A percentile compares a stretch with the other conserved stretches of the same genome.
These are phyloP conservation scores for Ramphastos sulfuratus DNA, from an alignment of 2,113 vertebrate species.

Conservation along the genomic window DNA sequence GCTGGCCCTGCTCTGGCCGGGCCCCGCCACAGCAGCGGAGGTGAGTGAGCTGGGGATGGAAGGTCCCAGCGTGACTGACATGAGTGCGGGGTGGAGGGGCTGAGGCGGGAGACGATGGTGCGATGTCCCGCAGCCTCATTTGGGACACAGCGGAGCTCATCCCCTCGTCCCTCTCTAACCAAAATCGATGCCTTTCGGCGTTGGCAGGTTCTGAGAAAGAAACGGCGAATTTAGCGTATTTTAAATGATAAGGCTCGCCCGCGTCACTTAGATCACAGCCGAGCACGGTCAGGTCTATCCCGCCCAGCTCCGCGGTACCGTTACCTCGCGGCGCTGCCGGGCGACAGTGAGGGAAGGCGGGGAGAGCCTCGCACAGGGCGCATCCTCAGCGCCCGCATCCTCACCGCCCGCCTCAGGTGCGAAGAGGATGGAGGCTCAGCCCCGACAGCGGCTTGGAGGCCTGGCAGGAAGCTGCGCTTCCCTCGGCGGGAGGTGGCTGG, in stretches of 20 bases:
- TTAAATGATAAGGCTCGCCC: not conserved
- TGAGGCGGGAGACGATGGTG: not conserved
- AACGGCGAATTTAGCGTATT: not conserved
- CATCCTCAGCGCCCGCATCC: not conserved
- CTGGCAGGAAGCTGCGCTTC: not conserved
- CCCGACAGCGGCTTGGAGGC: not conserved
- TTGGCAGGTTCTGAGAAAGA: not conserved
- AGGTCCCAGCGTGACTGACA: too few species aligned
- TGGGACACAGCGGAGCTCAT: not conserved
- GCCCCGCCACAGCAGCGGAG: not conserved
- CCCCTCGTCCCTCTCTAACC: too few species aligned
- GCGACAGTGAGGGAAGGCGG: not conserved
- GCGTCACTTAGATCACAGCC: not conserved
- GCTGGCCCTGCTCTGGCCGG: conserved; percentile 15
- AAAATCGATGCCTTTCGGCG: not conserved
- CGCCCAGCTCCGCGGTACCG: not conserved
- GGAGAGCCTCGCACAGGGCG: not conserved
- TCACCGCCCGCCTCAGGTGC: too few species aligned
- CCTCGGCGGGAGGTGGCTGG: rapidly evolving
- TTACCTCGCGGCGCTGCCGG: not conserved
- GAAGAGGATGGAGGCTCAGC: not conserved
- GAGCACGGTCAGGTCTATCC: not conserved
- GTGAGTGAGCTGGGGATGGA: not conserved
- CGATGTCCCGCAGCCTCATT: too few species aligned
- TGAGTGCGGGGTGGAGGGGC: not conserved